Conservation (phyloP, 2,888 invertebrate species). For the Argyresthia goedartella region DNA sequence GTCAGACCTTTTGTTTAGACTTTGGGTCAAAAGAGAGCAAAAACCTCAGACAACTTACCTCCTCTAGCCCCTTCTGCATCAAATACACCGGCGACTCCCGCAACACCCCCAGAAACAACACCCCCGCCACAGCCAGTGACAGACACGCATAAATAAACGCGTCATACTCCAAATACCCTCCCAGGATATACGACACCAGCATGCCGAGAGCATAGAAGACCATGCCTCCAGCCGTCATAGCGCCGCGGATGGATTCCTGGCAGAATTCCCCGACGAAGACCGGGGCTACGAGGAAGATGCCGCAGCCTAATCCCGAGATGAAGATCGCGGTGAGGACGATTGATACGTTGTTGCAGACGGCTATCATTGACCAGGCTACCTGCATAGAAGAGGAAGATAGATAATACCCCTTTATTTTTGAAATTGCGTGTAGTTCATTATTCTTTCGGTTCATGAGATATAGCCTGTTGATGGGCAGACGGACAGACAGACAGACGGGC, state of each 20-base stretch:
- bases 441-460: no score
- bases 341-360: conserved; percentile 27
- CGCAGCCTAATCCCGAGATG: conserved; percentile 34
- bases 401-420: no score
- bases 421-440: no score
- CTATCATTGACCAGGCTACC: conserved; percentile 38
- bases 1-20: no score
- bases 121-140: conserved; percentile 21
- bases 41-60: conserved; percentile 22
- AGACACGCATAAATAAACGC: conserved; percentile 32
- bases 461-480: no score
- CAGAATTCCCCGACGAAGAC: conserved; percentile 43
- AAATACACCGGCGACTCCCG: conserved; percentile 41
- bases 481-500: no score
- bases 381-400: conserved; percentile 15
- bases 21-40: no score
- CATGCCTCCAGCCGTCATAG: conserved; percentile 33
- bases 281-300: conserved; percentile 27
- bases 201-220: conserved; percentile 37
- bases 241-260: conserved; percentile 42
- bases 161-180: conserved; percentile 33
- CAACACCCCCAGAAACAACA: conserved; percentile 21
- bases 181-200: conserved; percentile 39
- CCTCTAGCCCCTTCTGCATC: conserved; percentile 36
- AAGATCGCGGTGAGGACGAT: conserved; percentile 31